Percentiles rank a stretch among this genome's conserved stretches.
Conservation (phyloP, 2,888 invertebrate species). For the Agapostemon virescens region DNA sequence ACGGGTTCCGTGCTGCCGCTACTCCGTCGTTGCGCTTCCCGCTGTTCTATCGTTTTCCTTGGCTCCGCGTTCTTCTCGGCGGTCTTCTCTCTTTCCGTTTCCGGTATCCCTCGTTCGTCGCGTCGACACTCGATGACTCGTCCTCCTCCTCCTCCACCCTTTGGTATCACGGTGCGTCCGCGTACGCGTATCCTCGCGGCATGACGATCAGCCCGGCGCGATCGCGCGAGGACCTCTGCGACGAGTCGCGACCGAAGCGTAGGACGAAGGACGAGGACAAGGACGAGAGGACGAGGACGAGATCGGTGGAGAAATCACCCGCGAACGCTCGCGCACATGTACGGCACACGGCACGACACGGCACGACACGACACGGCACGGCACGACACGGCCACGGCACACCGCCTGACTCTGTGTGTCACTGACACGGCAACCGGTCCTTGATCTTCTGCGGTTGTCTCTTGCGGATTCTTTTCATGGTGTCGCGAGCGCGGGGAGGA, state of each 20-base stretch:
- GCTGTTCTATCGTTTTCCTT: background rate
- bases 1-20: background rate
- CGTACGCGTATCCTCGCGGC: conserved; percentile 37
- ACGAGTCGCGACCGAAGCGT: background rate
- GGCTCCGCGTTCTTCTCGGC: background rate
- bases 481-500: conserved; percentile 23
- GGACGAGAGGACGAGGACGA: no score
- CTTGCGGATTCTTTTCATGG: conserved; percentile 72
- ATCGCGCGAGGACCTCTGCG: conserved; percentile 1
- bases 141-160: background rate
- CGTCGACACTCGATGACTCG: background rate
- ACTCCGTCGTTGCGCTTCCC: background rate
- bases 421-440: conserved; percentile 52
- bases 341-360: conserved; percentile 29
- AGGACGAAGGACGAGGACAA: background rate
- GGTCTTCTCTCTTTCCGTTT: background rate
- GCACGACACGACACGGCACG: conserved; percentile 19
- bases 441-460: conserved; percentile 69
- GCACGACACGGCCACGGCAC: background rate
- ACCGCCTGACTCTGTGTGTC: conserved; percentile 39
- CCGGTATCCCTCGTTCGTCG: background rate
- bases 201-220: conserved; percentile 34
- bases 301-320: background rate
- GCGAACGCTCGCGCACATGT: conserved; percentile 21
- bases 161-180: background rate